Evolutionary conservation across 2,888 invertebrate species (phyloP).

Genomic region (Hyles lineata): DNA sequence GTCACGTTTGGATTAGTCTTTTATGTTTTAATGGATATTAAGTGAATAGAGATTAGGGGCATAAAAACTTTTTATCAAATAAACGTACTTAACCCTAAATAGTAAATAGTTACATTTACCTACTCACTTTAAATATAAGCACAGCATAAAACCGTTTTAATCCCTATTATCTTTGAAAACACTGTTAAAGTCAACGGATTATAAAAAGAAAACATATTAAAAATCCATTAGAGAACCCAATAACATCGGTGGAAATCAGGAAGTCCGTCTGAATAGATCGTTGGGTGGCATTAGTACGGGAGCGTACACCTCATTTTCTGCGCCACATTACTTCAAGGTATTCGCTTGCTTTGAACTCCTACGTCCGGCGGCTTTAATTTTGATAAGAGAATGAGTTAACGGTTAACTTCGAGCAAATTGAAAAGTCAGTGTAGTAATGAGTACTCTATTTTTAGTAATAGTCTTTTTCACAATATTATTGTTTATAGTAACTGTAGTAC

Average conservation of each 20-base stretch:
- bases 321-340: slow-evolving; percentile 26
- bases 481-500: neutral
- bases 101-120: too few species aligned
- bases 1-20: too few species aligned
- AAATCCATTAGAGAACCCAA: slow-evolving; percentile 64
- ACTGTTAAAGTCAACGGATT: slow-evolving; percentile 23
- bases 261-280: slow-evolving; percentile 49
- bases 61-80: too few species aligned
- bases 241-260: slow-evolving; percentile 62
- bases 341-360: slow-evolving; percentile 3
- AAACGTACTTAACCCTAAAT: too few species aligned
- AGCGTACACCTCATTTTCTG: slow-evolving; percentile 21
- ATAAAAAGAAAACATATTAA: slow-evolving; percentile 57
- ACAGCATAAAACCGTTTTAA: neutral
- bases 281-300: slow-evolving; percentile 40
- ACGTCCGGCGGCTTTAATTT: neutral
- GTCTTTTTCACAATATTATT: neutral
- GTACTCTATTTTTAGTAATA: neutral
- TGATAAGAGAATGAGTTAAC: neutral
- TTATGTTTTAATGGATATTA: too few species aligned
- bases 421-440: neutral
- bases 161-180: neutral
- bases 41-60: too few species aligned
- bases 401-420: neutral
- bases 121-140: neutral